Evolutionary conservation across 23 tunicate genomes (phyloP), one percentile per base, ranked within the genome.

Genomic region (Ciona savignyi): DNA sequence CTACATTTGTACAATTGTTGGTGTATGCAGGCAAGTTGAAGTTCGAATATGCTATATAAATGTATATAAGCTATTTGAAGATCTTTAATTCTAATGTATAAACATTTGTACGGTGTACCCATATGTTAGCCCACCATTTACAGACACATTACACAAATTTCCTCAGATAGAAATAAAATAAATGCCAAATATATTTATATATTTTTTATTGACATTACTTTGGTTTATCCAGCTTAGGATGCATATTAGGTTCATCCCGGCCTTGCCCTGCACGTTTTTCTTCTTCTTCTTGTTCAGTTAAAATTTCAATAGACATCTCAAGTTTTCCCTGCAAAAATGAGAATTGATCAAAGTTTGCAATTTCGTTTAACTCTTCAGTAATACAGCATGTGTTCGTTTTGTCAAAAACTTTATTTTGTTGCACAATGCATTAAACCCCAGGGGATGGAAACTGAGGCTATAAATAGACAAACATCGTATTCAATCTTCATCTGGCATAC

Each of bases 171-270:
- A 49, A 49, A 49, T 20, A 15, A 11, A 49, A 20, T 15, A 49
- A 11, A 11, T 49, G 15, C n/a, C 15, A 49, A 11, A 49, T 11
- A 15, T 49, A 11, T 49, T 49, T 20, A 11, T 11, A 11, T 11
- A 49, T 11, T 11, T 11, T 11, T 15, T 11, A 15, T 15, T 49
- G 15, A 11, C 20, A 70, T 32, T 78, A 90, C 97, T 90, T 90
- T 65, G 97, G 97, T 68, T 90, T 84, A 23, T 90, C 97, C 6
- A 90, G 86, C 64, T 83, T 84, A 1, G 97, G 97, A 63, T 90
- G 78, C 67, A 42, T 29, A 56, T 90, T 90, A 0, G 97, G 97
- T 65, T 83, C 90, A 35, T 79, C 86, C 27, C 90, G 61, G 0
- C 77, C 97, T 22, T 78, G 63, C 0, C 86, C 97, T 27, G 83